Percentiles rank a stretch among this genome's conserved stretches.
Evolutionary conservation across 2,113 vertebrate genomes (phyloP).

Genomic region (Dendropsophus ebraccatus): DNA sequence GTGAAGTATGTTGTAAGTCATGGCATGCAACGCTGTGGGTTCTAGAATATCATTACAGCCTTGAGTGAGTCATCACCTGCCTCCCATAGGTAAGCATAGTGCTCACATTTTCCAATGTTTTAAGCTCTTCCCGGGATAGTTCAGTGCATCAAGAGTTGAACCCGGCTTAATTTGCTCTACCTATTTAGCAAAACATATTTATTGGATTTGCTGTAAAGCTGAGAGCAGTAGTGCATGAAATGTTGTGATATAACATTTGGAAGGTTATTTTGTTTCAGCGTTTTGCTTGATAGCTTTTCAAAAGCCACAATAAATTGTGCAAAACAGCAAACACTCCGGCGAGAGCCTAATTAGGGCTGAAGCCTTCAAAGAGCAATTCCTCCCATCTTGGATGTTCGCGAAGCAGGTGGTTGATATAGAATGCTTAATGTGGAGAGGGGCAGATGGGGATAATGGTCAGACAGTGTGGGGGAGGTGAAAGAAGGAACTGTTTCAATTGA

Average conservation of each 20-base stretch:
- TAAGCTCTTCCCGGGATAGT: constrained; percentile 1
- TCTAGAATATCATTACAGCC: constrained; percentile 42
- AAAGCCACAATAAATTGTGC: constrained; percentile 40
- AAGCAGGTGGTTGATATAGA: neutral
- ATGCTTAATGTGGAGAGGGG: neutral
- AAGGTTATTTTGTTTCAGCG: constrained; percentile 45
- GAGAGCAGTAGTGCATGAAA: constrained; percentile 22
- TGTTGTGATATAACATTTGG: constrained; percentile 50
- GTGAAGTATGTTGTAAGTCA: constrained; percentile 38
- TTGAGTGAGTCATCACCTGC: constrained; percentile 38
- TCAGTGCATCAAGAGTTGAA: constrained; percentile 4
- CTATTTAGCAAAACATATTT: constrained; percentile 52
- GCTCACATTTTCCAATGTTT: neutral
- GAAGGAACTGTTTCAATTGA: too few relatives aligned
- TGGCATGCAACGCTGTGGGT: constrained; percentile 36
- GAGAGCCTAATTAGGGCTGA: constrained; percentile 20
- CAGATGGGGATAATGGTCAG: neutral
- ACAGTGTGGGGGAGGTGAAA: neutral
- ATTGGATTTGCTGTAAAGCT: constrained; percentile 53
- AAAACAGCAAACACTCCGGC: constrained; percentile 10
- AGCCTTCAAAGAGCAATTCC: neutral
- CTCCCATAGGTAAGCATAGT: constrained; percentile 10
- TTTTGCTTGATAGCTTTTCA: constrained; percentile 37
- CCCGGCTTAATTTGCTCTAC: constrained; percentile 29
- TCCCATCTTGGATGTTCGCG: neutral